phyloP scores from a whole-genome alignment of 2,113 vertebrate species.

The Proteles cristata region DNA sequence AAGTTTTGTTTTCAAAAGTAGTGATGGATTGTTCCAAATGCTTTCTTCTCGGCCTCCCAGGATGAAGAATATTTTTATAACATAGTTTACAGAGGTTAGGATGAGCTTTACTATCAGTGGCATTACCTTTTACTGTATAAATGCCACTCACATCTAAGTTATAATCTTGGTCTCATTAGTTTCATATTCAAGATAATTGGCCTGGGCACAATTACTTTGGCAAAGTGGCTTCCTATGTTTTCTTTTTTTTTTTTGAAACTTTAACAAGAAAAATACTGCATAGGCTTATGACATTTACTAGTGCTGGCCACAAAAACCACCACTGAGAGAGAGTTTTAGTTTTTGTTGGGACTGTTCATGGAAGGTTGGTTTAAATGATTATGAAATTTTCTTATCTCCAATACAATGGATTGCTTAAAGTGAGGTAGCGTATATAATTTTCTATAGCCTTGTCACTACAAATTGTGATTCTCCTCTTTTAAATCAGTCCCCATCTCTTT shows the following conservation, averaged over 20 bases:
- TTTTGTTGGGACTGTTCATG: neutral
- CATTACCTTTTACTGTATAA: slow-evolving; percentile 30
- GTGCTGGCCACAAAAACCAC: slow-evolving; percentile 25
- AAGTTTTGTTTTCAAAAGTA: slow-evolving; percentile 48
- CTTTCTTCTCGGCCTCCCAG: neutral
- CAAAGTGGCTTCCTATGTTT: neutral
- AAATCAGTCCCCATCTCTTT: neutral
- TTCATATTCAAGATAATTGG: neutral
- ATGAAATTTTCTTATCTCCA: neutral
- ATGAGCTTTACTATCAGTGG: neutral
- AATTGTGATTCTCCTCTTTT: slow-evolving; percentile 7
- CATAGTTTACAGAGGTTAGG: slow-evolving; percentile 12
- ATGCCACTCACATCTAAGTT: slow-evolving; percentile 22
- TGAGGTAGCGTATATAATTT: neutral
- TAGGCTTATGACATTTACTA: neutral
- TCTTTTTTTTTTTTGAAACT: neutral
- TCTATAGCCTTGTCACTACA: neutral
- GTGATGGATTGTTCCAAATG: neutral
- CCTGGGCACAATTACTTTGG: neutral
- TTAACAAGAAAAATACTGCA: neutral
- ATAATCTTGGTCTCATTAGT: neutral
- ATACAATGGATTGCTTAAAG: neutral
- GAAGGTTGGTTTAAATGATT: neutral
- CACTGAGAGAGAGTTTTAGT: neutral
- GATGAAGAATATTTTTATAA: slow-evolving; percentile 17